Evolutionary conservation across 2,888 invertebrate genomes (phyloP), one percentile per base, ranked within the genome.

Genomic region (Lissocephala sabroskyi): DNA sequence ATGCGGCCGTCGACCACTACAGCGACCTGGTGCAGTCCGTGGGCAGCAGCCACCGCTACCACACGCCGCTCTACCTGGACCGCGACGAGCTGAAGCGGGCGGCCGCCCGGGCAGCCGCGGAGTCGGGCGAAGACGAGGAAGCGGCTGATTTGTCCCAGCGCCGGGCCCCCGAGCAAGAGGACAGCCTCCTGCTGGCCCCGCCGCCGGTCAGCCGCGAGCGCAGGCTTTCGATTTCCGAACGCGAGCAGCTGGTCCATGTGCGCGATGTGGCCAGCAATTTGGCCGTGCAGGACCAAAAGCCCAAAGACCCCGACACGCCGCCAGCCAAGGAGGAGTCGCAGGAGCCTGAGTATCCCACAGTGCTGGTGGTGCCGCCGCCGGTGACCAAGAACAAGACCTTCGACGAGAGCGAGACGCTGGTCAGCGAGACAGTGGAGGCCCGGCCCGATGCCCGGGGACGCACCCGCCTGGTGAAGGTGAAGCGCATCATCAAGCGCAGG

Each of bases 1-100:
- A 87, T 79, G 90, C 90, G 0, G 89, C 91, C 0, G 91, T 92
- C 11, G 92, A 92, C 84, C 91, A 93, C 79, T 94, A 94, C 68
- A 91, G 92, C 13, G 93, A 91, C 79, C 90, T 94, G 58, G 92
- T 94, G 1, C 89, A 88, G 65, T 91, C 90, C 78, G 90, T 90
- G 66, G 90, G 92, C 10, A 85, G 84, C 48, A 85, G 85, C 11
- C 79, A 85, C 5, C 79, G 84, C 39, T 80, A 79, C 43, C 81
- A 79, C 32, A 85, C 87, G 9, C 87, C 87, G 0, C 80, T 89
- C 32, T 90, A 89, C 63, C 85, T 90, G 16, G 88, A 88, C 62
- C 88, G 88, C 4, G 89, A 90, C 46, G 89, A 89, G 48, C 80
- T 90, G 41, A 89, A 88, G 70, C 87, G 86, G 52, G 87, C 88